A percentile compares a stretch with the other conserved stretches of the same genome.
Evolutionary conservation across 2,888 invertebrate species (phyloP).

Genomic region (Caradrina kadenii): DNA sequence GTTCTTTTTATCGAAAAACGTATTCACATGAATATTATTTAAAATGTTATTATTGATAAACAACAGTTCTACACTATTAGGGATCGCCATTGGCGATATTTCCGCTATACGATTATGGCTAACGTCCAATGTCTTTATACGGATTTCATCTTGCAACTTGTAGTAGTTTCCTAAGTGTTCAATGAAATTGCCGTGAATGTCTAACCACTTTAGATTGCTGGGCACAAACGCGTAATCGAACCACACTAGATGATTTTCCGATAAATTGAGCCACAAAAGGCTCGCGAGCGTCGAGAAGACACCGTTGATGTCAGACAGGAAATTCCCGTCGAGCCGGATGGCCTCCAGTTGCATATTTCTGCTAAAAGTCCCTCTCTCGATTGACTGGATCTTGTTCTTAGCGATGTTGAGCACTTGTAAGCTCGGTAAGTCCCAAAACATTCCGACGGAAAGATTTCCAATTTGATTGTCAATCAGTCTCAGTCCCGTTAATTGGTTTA

Average conservation of each 20-base stretch:
- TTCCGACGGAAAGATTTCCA: conserved; percentile 95
- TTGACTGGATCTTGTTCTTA: conserved; percentile 96
- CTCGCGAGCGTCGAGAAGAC: conserved; percentile 96
- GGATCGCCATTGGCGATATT: conserved; percentile 95
- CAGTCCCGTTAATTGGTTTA: conserved; percentile 96
- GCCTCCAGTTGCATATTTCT: conserved; percentile 95
- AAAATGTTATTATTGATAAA: conserved; percentile 97
- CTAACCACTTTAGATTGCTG: conserved; percentile 96
- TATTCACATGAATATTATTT: conserved; percentile 94
- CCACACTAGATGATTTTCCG: conserved; percentile 97
- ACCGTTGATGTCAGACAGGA: conserved; percentile 96
- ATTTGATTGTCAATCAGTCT: conserved; percentile 97
- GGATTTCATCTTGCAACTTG: conserved; percentile 95
- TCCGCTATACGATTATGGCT: conserved; percentile 97
- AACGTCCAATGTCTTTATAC: conserved; percentile 96
- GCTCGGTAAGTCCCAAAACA: conserved; percentile 96
- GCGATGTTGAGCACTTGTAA: conserved; percentile 97
- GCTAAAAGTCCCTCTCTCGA: conserved; percentile 96
- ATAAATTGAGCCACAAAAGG: conserved; percentile 96
- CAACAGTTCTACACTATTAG: conserved; percentile 96
- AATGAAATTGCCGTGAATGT: conserved; percentile 97
- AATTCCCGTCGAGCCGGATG: conserved; percentile 96
- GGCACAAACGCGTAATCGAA: conserved; percentile 98
- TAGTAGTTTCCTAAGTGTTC: conserved; percentile 97
- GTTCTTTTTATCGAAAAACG: conserved; percentile 96